phyloP scores from a whole-genome alignment of 2,113 vertebrate species.

The Strix uralensis region DNA sequence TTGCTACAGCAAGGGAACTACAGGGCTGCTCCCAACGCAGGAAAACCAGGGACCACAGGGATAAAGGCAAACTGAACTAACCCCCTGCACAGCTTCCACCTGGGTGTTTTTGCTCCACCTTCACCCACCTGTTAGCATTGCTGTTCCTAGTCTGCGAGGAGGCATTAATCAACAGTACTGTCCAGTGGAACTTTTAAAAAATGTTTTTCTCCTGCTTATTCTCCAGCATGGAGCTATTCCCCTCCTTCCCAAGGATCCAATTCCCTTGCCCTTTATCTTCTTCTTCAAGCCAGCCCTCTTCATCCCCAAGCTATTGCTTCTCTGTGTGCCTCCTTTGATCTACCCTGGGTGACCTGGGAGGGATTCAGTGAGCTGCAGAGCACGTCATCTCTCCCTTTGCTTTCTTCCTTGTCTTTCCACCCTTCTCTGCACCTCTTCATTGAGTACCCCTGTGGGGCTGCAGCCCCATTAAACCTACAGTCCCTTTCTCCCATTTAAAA shows the following conservation, averaged over 20 bases:
- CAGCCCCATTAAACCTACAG: background rate
- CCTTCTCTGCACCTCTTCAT: background rate
- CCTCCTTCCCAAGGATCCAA: background rate
- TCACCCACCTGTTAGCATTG: background rate
- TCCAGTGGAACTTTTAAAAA: background rate
- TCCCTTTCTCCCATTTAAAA: background rate
- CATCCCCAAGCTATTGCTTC: background rate
- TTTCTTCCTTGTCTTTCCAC: background rate
- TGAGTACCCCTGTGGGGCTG: background rate
- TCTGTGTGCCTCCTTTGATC: background rate
- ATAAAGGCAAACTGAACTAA: background rate
- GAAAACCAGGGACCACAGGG: conserved; percentile 6
- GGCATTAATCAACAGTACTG: background rate
- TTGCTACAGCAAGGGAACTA: conserved; percentile 24
- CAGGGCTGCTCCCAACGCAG: conserved; percentile 16
- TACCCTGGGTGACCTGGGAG: background rate
- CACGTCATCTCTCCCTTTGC: background rate
- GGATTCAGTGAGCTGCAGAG: background rate
- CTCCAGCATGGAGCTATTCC: background rate
- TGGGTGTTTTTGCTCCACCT: background rate
- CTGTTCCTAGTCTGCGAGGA: background rate
- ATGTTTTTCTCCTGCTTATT: background rate
- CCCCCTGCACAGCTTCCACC: background rate
- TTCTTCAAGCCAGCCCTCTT: background rate
- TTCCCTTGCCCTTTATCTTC: background rate